phyloP scores from a whole-genome alignment of 1,140 invertebrate species.

The Rhynchophorus ferrugineus region DNA sequence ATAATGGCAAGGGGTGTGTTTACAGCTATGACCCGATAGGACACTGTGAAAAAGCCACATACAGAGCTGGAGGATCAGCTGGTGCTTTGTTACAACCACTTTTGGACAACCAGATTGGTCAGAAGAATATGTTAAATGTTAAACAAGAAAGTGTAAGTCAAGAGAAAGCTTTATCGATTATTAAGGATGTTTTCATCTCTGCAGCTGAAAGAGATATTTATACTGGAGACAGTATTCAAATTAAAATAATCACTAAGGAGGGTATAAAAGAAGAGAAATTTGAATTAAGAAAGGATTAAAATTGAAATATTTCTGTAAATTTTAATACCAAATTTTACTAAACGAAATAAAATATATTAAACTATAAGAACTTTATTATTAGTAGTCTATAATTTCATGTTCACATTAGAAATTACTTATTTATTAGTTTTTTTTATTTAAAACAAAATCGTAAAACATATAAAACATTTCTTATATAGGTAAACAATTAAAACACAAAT shows the following conservation, averaged over 20 bases:
- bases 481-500: not conserved
- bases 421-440: too few species aligned
- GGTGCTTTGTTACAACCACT: conserved; percentile 74
- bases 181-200: conserved; percentile 95
- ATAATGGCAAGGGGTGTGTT: conserved; percentile 84
- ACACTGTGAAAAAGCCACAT: conserved; percentile 75
- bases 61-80: conserved; percentile 77
- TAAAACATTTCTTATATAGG: not conserved
- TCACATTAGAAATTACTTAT: too few species aligned
- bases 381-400: too few species aligned
- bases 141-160: conserved; percentile 57
- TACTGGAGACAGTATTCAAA: conserved; percentile 85
- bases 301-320: too few species aligned
- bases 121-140: conserved; percentile 72
- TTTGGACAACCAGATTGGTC: conserved; percentile 84
- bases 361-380: too few species aligned
- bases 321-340: too few species aligned
- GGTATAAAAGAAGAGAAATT: conserved; percentile 68
- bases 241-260: conserved; percentile 86
- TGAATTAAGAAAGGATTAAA: conserved; percentile 72
- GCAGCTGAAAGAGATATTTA: conserved; percentile 96
- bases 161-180: conserved; percentile 74
- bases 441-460: not conserved
- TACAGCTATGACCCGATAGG: conserved; percentile 97
- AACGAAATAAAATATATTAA: too few species aligned